These are phyloP conservation scores for Nilaparvata lugens DNA, from an alignment of 1,140 invertebrate genomes.

Conservation along the genomic window DNA sequence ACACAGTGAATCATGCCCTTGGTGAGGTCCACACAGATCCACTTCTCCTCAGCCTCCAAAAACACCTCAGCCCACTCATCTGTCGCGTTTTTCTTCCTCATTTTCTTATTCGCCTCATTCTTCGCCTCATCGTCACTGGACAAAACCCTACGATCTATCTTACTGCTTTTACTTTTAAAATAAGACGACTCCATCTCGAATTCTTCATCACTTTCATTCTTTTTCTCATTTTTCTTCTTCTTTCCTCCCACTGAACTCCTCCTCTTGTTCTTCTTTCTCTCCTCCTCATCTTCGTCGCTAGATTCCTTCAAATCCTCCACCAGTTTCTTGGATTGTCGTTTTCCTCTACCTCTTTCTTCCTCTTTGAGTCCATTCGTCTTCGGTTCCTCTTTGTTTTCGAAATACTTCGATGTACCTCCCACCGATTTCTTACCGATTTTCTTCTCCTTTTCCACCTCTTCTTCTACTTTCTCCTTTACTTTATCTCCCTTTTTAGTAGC, in stretches of 20 bases:
- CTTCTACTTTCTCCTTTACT: no score
- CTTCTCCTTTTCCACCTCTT: no score
- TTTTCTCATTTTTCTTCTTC: constrained; percentile 1
- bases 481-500: no score
- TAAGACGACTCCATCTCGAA: no score
- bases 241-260: neutral
- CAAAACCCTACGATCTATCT: constrained; percentile 41
- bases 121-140: constrained; percentile 45
- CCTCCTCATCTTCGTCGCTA: neutral
- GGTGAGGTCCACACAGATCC: constrained; percentile 67
- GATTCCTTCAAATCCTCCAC: no score
- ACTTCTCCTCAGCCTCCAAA: constrained; percentile 69
- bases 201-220: neutral
- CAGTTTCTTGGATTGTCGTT: no score
- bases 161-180: constrained; percentile 19
- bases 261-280: neutral
- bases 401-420: no score
- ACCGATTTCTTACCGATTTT: no score
- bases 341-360: no score
- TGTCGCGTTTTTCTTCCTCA: constrained; percentile 38
- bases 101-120: constrained; percentile 27
- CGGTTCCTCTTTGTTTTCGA: no score
- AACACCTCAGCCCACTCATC: constrained; percentile 85
- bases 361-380: no score
- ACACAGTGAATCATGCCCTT: constrained; percentile 62